Percentiles rank a stretch among this genome's conserved stretches.
These are phyloP conservation scores for Amphiprion clarkii DNA, from an alignment of 2,797 vertebrate genomes.

Conservation along the genomic window DNA sequence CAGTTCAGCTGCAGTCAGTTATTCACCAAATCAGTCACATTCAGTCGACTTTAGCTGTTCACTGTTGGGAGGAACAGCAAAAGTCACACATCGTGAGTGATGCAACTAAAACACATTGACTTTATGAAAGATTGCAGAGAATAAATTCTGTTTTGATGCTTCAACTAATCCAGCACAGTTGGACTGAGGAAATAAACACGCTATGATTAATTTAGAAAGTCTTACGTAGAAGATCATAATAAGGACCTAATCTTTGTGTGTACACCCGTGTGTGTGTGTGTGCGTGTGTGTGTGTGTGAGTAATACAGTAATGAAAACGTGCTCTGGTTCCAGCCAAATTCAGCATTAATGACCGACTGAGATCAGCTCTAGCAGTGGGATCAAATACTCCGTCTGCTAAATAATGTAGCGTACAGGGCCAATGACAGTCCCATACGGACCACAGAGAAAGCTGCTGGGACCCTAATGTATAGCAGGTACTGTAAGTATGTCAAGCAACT, in stretches of 20 bases:
- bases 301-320: conserved; percentile 50
- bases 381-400: conserved; percentile 82
- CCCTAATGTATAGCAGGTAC: conserved; percentile 73
- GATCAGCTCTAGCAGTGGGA: conserved; percentile 73
- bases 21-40: not conserved
- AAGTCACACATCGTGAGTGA: conserved; percentile 11
- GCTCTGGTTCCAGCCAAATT: conserved; percentile 65
- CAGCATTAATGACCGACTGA: conserved; percentile 80
- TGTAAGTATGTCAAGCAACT: conserved; percentile 75
- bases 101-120: conserved; percentile 18
- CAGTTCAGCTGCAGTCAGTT: not conserved
- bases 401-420: conserved; percentile 80
- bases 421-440: conserved; percentile 75
- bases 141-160: conserved; percentile 57
- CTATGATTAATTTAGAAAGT: conserved; percentile 67
- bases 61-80: conserved; percentile 16
- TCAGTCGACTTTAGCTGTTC: not conserved
- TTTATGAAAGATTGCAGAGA: conserved; percentile 41
- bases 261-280: conserved; percentile 41
- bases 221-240: conserved; percentile 60
- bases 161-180: conserved; percentile 65
- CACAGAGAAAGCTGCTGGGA: conserved; percentile 54
- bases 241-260: conserved; percentile 55
- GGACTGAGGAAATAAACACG: conserved; percentile 66
- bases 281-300: conserved; percentile 46